Base-by-base conservation (phyloP, 2,797 vertebrate genomes). In the Astyanax mexicanus region DNA sequence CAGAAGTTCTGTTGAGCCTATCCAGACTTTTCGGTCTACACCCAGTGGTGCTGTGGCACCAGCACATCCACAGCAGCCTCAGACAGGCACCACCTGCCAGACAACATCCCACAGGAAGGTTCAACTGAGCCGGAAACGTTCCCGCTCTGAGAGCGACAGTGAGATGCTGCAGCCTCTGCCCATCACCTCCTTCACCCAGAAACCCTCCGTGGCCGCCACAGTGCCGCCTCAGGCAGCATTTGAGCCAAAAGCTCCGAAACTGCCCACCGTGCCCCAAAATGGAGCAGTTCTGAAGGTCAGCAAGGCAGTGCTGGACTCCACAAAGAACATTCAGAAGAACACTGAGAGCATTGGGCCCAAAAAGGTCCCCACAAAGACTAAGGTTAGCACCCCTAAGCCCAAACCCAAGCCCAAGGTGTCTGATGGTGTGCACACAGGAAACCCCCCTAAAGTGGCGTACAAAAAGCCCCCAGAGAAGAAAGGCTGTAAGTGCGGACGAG, bases 391-490 rank as follows among this genome's bases (percentile, higher is more conserved):
- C 85, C 92, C 97, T 69, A 98, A 98, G 88, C 92, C 95, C 65
- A 96, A 96, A 44, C 90, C 94, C 67, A 97, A 98, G 89, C 88
- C 94, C 8, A 96, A 96, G 62, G 11, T 13, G 3, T 8, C 54
- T 17, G 96, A 97, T 85, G 93, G 96, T n/a, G n/a, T n/a, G n/a
- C 77, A 85, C 95, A 93, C 83, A 92, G 93, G 77, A 23, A 90
- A 95, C 86, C 96, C 97, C 11, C 96, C 97, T n/a, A 99, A 98
- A 93, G 96, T 96, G 76, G 95, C 96, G 69, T 98, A 98, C 67
- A 99, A 98, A 91, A 99, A 99, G 87, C 93, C 97, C 25, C 96
- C 96, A 84, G 97, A 99, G 91, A 99, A 98, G 90, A 98, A 98
- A 86, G 97, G 97, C 86, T 99, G 97, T 86, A 98, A 98, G 91